These are phyloP conservation scores for Bos taurus DNA, from an alignment of 2,113 vertebrate species.

Conservation along the genomic window DNA sequence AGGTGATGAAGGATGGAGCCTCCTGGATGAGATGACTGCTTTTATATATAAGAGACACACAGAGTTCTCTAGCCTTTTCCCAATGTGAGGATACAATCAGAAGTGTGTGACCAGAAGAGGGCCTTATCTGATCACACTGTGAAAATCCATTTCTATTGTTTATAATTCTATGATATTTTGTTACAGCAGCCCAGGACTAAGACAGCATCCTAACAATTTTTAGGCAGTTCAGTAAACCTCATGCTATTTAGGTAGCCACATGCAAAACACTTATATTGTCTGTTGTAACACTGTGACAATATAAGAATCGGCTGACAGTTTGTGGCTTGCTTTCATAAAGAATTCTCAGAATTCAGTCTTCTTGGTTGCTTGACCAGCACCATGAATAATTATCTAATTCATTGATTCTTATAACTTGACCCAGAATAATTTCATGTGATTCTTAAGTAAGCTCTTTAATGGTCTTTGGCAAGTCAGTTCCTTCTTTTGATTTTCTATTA, in stretches of 20 bases:
- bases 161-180: neutral
- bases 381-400: neutral
- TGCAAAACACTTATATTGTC: neutral
- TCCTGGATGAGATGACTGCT: neutral
- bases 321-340: neutral
- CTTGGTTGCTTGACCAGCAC: neutral
- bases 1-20: neutral
- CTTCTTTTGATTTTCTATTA: slow-evolving; percentile 19
- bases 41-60: neutral
- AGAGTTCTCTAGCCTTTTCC: neutral
- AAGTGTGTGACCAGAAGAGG: neutral
- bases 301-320: neutral
- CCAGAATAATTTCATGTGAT: neutral
- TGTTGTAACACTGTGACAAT: neutral
- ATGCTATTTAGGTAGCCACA: neutral
- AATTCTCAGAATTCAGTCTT: neutral
- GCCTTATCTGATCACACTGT: no score
- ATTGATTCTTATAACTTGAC: neutral
- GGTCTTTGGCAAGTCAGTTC: neutral
- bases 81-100: rapidly evolving
- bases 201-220: neutral
- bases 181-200: neutral
- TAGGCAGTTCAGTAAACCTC: neutral
- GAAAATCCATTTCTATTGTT: neutral
- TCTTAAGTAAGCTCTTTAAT: neutral